Conservation (phyloP, 1,140 invertebrate genomes). For the Heliconius eleuchia region DNA sequence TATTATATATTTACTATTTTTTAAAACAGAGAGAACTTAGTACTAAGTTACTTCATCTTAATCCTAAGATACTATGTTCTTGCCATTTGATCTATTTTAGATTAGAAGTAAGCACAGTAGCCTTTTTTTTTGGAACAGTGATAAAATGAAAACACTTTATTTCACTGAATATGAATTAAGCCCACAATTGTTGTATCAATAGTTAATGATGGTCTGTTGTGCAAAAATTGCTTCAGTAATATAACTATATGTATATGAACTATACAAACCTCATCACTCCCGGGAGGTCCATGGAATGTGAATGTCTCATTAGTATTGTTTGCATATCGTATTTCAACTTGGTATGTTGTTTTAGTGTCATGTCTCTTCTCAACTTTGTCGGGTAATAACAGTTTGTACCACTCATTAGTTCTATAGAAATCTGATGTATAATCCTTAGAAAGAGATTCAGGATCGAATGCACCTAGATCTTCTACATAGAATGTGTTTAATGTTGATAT, state of each 20-base stretch:
- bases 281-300: slow-evolving; percentile 96
- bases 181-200: too few relatives aligned
- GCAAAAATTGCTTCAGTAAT: too few relatives aligned
- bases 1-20: too few relatives aligned
- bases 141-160: too few relatives aligned
- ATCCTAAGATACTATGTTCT: too few relatives aligned
- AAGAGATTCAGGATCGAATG: slow-evolving; percentile 86
- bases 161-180: too few relatives aligned
- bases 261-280: slow-evolving; percentile 87
- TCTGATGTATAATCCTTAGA: slow-evolving; percentile 95
- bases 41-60: too few relatives aligned
- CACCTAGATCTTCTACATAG: slow-evolving; percentile 90
- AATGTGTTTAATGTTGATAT: slow-evolving; percentile 96
- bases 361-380: slow-evolving; percentile 91
- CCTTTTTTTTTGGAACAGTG: too few relatives aligned
- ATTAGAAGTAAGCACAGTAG: too few relatives aligned
- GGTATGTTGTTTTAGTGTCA: slow-evolving; percentile 96
- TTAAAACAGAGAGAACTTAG: too few relatives aligned
- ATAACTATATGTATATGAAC: not conserved
- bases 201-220: too few relatives aligned
- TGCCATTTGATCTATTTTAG: too few relatives aligned
- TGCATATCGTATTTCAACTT: slow-evolving; percentile 95
- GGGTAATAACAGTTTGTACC: slow-evolving; percentile 94
- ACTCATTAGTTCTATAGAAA: slow-evolving; percentile 96
- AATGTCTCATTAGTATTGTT: slow-evolving; percentile 98